phyloP scores from a whole-genome alignment of 1,140 invertebrate species.

The Dendroctonus ponderosae region DNA sequence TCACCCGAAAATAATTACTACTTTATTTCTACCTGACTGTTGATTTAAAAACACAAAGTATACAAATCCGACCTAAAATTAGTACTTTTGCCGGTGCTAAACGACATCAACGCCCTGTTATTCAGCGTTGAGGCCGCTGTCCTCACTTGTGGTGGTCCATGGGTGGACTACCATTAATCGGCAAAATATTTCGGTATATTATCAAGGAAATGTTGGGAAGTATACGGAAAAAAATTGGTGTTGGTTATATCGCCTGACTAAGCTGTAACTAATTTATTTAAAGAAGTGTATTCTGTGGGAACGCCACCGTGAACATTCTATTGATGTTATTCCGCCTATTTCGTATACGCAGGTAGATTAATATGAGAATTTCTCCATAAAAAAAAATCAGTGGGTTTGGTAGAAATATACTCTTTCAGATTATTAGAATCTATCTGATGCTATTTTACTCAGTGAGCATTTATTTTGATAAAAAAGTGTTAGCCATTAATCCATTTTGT shows the following conservation, averaged over 20 bases:
- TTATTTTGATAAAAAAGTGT: too few relatives aligned
- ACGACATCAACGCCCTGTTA: slow-evolving; percentile 27
- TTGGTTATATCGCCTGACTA: slow-evolving; percentile 25
- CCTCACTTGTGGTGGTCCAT: slow-evolving; percentile 16
- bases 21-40: slow-evolving; percentile 23
- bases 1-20: slow-evolving; percentile 20
- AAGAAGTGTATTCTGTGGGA: slow-evolving; percentile 23
- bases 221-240: slow-evolving; percentile 17
- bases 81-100: slow-evolving; percentile 27
- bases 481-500: too few relatives aligned
- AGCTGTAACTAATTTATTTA: slow-evolving; percentile 23
- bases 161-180: slow-evolving; percentile 18
- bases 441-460: too few relatives aligned
- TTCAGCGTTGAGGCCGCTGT: slow-evolving; percentile 22
- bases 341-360: slow-evolving; percentile 14
- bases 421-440: too few relatives aligned
- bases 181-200: slow-evolving; percentile 30
- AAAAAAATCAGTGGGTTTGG: slow-evolving; percentile 4
- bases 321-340: slow-evolving; percentile 27
- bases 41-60: slow-evolving; percentile 25
- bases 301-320: slow-evolving; percentile 30
- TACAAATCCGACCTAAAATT: slow-evolving; percentile 22
- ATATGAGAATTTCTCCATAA: slow-evolving; percentile 4
- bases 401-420: slow-evolving; percentile 18
- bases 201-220: slow-evolving; percentile 18